Evolutionary conservation across 2,113 vertebrate genomes (phyloP).

Genomic region (Tinamus guttatus): DNA sequence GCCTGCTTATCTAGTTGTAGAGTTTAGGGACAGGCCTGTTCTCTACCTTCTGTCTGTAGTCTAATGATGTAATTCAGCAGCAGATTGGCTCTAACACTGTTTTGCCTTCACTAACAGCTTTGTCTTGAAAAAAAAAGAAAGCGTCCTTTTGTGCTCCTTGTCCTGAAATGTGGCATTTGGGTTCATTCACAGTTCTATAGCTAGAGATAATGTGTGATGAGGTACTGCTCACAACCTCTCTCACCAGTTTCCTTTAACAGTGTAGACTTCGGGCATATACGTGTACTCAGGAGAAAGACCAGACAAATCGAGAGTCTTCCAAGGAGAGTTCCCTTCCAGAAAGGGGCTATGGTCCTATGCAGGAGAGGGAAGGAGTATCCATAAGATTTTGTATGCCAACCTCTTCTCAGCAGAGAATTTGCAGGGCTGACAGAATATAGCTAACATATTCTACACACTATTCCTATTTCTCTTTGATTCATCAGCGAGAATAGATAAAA

Average conservation of each 20-base stretch:
- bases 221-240: not conserved
- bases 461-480: not conserved
- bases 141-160: not conserved
- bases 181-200: not conserved
- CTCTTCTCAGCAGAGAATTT: not conserved
- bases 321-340: not conserved
- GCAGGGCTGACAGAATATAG: not conserved
- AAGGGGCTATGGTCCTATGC: not conserved
- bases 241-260: not conserved
- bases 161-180: not conserved
- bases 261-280: not conserved
- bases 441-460: not conserved
- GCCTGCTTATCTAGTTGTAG: not conserved
- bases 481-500: not conserved
- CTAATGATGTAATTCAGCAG: not conserved
- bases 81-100: not conserved
- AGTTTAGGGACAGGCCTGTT: not conserved
- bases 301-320: not conserved
- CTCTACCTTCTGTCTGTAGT: not conserved
- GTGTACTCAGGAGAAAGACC: not conserved
- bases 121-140: not conserved
- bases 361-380: not conserved
- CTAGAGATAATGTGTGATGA: fast-evolving
- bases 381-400: not conserved
- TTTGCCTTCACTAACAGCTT: not conserved